Evolutionary conservation across 2,888 invertebrate genomes (phyloP).

Genomic region (Malacosoma neustria): DNA sequence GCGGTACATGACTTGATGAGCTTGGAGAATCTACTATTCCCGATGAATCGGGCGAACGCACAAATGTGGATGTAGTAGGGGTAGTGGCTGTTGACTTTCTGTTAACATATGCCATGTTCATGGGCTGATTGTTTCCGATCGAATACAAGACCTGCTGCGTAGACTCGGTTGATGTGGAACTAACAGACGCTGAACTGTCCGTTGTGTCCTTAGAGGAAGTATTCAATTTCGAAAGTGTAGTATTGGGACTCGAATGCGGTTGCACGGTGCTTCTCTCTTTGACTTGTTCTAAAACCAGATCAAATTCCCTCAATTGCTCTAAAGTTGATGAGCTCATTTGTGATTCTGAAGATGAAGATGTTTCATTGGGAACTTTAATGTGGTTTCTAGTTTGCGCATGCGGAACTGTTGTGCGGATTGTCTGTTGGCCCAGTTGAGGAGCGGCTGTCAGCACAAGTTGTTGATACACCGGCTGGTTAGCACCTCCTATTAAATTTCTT

Average conservation of each 20-base stretch:
- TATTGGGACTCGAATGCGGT: slow-evolving; percentile 40
- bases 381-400: slow-evolving; percentile 37
- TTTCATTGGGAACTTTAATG: slow-evolving; percentile 41
- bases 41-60: slow-evolving; percentile 58
- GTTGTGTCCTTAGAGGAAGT: slow-evolving; percentile 37
- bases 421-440: slow-evolving; percentile 57
- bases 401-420: slow-evolving; percentile 55
- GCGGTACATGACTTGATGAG: slow-evolving; percentile 42
- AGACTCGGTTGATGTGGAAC: slow-evolving; percentile 30
- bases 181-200: slow-evolving; percentile 30
- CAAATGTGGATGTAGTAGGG: slow-evolving; percentile 43
- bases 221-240: slow-evolving; percentile 32
- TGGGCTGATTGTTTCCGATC: slow-evolving; percentile 43
- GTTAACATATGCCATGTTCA: slow-evolving; percentile 59
- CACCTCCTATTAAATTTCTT: slow-evolving; percentile 74
- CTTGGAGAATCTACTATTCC: slow-evolving; percentile 46
- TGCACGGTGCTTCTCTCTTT: slow-evolving; percentile 83
- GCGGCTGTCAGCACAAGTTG: slow-evolving; percentile 66
- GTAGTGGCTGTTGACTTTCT: slow-evolving; percentile 50
- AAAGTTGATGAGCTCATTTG: slow-evolving; percentile 83
- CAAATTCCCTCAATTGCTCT: slow-evolving; percentile 86
- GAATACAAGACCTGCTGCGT: slow-evolving; percentile 58
- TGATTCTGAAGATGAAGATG: slow-evolving; percentile 62
- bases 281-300: slow-evolving; percentile 86
- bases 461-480: slow-evolving; percentile 69